These are phyloP conservation scores for Nymphalis urticae DNA, from an alignment of 2,888 invertebrate species.

Conservation along the genomic window DNA sequence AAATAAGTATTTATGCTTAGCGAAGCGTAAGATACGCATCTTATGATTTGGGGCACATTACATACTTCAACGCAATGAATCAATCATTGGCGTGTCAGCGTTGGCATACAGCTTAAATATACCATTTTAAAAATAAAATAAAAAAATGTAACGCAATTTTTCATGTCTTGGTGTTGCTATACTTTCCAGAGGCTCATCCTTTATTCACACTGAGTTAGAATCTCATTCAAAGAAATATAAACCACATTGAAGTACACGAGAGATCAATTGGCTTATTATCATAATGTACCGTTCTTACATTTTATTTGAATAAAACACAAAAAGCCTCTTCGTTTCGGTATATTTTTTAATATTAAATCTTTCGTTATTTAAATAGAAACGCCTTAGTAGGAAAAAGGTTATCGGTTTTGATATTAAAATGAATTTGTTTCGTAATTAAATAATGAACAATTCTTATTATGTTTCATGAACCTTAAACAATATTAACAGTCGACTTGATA, in stretches of 20 bases:
- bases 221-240: slow-evolving; percentile 31
- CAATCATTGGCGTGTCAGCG: too few relatives aligned
- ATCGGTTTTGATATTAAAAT: too few relatives aligned
- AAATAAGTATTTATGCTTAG: too few relatives aligned
- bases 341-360: background rate
- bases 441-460: too few relatives aligned
- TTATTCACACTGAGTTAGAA: slow-evolving; percentile 24
- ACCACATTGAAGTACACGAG: slow-evolving; percentile 23
- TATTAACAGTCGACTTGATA: too few relatives aligned
- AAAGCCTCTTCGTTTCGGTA: background rate
- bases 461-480: too few relatives aligned
- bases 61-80: too few relatives aligned
- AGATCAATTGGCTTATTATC: slow-evolving; percentile 37
- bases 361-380: background rate
- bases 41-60: too few relatives aligned
- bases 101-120: too few relatives aligned
- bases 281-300: slow-evolving; percentile 25
- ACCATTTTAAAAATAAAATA: background rate
- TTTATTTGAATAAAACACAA: slow-evolving; percentile 18
- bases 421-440: too few relatives aligned
- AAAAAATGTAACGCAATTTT: background rate
- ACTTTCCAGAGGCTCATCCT: slow-evolving; percentile 22
- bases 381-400: background rate
- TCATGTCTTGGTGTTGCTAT: slow-evolving; percentile 14
- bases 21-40: too few relatives aligned